phyloP scores from a whole-genome alignment of 2,113 vertebrate species.

The Onychostruthus taczanowskii region DNA sequence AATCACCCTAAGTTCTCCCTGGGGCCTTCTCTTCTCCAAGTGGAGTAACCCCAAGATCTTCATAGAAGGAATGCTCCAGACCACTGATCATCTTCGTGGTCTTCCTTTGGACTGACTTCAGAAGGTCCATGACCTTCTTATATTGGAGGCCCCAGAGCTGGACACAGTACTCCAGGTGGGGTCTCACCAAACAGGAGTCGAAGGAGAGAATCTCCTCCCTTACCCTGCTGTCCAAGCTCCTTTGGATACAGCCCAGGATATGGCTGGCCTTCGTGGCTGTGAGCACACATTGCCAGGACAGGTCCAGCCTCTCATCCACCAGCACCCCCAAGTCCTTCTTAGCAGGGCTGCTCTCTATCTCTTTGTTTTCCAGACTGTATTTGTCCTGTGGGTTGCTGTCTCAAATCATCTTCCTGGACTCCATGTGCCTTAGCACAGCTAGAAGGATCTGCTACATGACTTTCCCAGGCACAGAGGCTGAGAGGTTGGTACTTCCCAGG shows the following conservation, averaged over 20 bases:
- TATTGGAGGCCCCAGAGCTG: background rate
- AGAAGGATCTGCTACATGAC: background rate
- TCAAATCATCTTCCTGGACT: background rate
- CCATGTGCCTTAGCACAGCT: background rate
- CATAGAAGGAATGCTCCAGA: background rate
- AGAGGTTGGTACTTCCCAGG: background rate
- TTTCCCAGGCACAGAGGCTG: background rate
- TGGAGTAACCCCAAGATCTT: background rate
- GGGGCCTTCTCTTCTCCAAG: background rate
- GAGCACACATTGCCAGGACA: background rate
- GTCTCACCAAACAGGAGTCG: background rate
- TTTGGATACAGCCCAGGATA: background rate
- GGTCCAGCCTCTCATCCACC: background rate
- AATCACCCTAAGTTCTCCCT: background rate
- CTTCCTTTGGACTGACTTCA: background rate
- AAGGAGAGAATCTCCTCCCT: background rate
- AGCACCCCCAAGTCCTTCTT: background rate
- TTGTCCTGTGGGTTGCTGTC: background rate
- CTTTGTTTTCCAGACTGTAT: background rate
- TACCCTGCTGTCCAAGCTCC: background rate
- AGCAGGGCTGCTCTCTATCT: background rate
- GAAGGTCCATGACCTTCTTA: background rate
- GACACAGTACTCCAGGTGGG: background rate
- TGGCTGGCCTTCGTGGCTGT: background rate
- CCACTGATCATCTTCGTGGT: fast-evolving